Conservation (phyloP, 2,888 invertebrate species). For the Atethmia centrago region DNA sequence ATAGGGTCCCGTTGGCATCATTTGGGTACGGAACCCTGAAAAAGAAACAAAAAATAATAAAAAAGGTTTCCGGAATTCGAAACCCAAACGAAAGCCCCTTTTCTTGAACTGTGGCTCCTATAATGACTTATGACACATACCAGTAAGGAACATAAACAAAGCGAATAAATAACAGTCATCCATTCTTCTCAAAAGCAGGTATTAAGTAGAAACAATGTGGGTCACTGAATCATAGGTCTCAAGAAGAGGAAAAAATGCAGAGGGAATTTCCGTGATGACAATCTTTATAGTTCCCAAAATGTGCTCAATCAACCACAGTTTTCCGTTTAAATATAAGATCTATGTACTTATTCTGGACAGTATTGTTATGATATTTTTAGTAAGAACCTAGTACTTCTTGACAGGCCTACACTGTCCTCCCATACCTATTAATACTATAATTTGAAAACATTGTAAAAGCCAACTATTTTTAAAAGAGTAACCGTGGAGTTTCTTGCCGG, state of each 20-base stretch:
- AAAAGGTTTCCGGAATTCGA: background rate
- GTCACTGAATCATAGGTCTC: conserved; percentile 56
- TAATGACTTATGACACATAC: conserved; percentile 22
- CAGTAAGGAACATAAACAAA: conserved; percentile 28
- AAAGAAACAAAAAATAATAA: background rate
- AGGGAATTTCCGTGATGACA: conserved; percentile 68
- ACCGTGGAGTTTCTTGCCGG: too few species aligned
- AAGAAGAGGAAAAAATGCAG: conserved; percentile 46
- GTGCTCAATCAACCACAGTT: conserved; percentile 68
- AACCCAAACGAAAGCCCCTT: background rate
- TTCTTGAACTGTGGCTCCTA: conserved; percentile 20
- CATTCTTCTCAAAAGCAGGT: conserved; percentile 32
- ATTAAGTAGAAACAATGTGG: conserved; percentile 31
- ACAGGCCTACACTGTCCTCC: too few species aligned
- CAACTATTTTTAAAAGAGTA: too few species aligned
- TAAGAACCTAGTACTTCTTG: too few species aligned
- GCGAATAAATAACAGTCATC: conserved; percentile 31
- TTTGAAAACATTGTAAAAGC: too few species aligned
- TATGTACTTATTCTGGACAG: conserved; percentile 62
- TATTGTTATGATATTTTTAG: background rate
- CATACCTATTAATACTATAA: too few species aligned
- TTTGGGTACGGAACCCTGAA: background rate
- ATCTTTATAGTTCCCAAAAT: conserved; percentile 68
- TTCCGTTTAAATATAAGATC: conserved; percentile 67
- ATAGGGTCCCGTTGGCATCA: too few species aligned